phyloP scores from a whole-genome alignment of 2,888 invertebrate genomes.

The Tipula vernalis region DNA sequence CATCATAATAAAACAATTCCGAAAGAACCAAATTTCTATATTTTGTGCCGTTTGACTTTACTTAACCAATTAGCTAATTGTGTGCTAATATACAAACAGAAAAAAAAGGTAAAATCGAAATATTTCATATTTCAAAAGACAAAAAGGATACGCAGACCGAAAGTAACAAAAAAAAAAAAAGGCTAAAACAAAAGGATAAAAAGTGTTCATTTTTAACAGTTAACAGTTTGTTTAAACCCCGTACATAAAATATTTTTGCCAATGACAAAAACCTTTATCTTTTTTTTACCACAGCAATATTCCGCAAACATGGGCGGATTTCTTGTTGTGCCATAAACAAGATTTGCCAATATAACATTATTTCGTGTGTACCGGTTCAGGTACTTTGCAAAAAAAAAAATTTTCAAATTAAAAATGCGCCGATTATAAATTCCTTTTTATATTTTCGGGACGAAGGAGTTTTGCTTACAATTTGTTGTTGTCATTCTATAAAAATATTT shows the following conservation, averaged over 20 bases:
- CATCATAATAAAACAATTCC: neutral
- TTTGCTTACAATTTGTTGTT: neutral
- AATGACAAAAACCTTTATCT: neutral
- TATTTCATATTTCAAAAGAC: neutral
- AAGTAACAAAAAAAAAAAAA: neutral
- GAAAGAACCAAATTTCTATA: neutral
- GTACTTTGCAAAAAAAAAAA: neutral
- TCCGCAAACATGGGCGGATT: neutral
- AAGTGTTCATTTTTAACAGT: neutral
- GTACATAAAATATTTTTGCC: neutral
- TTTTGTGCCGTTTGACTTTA: neutral
- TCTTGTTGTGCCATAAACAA: neutral
- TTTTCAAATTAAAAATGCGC: neutral
- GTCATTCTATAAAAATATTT: neutral
- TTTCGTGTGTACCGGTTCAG: neutral
- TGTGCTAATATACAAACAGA: neutral
- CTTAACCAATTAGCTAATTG: neutral
- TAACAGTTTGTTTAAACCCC: neutral
- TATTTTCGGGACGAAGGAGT: neutral
- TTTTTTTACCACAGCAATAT: neutral
- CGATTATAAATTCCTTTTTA: neutral
- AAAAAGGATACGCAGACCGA: neutral
- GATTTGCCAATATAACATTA: neutral
- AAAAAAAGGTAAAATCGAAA: neutral
- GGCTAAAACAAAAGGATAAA: neutral